Conservation (phyloP, 2,797 vertebrate species). For the Hirundo rustica region DNA sequence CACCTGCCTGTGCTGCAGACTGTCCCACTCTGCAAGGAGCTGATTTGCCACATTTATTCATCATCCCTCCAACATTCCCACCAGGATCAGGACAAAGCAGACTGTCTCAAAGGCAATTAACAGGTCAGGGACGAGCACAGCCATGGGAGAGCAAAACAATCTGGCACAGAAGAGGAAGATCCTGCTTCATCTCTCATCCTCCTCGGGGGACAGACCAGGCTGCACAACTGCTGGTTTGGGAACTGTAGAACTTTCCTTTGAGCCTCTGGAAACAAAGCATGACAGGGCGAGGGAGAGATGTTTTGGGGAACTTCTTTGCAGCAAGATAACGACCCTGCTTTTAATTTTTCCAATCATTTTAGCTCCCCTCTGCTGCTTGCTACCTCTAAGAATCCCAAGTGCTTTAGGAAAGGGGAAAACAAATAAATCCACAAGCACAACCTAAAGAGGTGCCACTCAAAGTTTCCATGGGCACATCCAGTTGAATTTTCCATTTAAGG, state of each 20-base stretch:
- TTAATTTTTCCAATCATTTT: not conserved
- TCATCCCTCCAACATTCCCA: conserved; percentile 14
- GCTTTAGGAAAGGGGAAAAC: not conserved
- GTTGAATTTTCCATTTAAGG: not conserved
- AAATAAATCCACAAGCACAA: not conserved
- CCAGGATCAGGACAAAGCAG: conserved; percentile 21
- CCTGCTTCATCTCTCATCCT: not conserved
- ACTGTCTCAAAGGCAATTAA: conserved; percentile 50
- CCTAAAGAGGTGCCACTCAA: not conserved
- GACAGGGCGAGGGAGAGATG: not conserved
- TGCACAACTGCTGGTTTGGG: not conserved
- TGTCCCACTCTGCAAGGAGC: not conserved
- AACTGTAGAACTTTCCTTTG: not conserved
- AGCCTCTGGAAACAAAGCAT: not conserved
- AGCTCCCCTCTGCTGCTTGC: not conserved
- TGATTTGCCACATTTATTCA: not conserved
- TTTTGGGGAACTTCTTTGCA: not conserved
- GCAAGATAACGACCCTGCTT: not conserved
- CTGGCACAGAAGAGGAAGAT: conserved; percentile 17
- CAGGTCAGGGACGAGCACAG: conserved; percentile 48
- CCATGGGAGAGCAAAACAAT: conserved; percentile 1
- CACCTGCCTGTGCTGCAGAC: not conserved
- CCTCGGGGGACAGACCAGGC: not conserved
- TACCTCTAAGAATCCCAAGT: not conserved
- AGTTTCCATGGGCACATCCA: not conserved